Percentiles rank a stretch among this genome's conserved stretches.
Conservation (phyloP, 2,113 vertebrate species). For the Mungos mungo region DNA sequence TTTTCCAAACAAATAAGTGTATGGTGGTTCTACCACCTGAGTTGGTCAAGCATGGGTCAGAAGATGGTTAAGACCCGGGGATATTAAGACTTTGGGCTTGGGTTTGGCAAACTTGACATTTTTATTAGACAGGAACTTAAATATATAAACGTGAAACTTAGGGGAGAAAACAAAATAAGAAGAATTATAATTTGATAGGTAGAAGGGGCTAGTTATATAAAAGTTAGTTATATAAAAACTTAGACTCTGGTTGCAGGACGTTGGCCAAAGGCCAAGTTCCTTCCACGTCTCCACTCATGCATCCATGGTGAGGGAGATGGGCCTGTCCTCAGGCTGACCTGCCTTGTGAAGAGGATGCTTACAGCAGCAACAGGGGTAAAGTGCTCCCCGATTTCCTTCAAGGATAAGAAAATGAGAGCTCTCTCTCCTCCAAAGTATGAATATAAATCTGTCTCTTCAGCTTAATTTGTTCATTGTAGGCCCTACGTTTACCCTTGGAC, state of each 20-base stretch:
- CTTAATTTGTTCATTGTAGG: background rate
- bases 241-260: background rate
- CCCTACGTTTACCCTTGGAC: background rate
- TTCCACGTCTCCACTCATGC: background rate
- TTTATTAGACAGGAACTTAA: background rate
- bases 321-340: too few species aligned
- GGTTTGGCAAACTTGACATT: background rate
- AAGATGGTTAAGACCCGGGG: background rate
- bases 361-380: background rate
- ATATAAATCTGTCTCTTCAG: background rate
- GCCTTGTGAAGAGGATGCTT: background rate
- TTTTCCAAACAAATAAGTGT: background rate
- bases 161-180: background rate
- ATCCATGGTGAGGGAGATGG: background rate
- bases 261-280: background rate
- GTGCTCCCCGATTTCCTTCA: background rate
- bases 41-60: background rate
- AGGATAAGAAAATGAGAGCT: background rate
- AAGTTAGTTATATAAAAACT: background rate
- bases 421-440: background rate
- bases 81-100: background rate
- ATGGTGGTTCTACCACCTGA: background rate
- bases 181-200: background rate
- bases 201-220: background rate
- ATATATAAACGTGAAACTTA: background rate